Evolutionary conservation across 53 echinoderm and acorn worm genomes (phyloP), one percentile per base, ranked within the genome.

Genomic region (Echinarachnius parma): DNA sequence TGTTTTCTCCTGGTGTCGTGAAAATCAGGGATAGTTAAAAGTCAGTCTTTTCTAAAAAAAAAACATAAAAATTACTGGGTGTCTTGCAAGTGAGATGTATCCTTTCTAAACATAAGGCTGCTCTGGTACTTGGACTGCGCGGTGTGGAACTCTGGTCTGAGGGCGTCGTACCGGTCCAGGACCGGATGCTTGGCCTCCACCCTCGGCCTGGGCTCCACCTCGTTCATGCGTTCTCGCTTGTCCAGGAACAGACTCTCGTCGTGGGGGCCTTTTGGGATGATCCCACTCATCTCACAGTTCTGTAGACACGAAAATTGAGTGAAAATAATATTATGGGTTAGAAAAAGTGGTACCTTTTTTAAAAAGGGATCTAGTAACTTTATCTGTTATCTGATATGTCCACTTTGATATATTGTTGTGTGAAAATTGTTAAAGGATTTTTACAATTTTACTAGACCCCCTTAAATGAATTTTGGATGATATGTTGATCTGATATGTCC

Each of bases 61-160:
- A 16, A n/a, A 53, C 27, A 27, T 53, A 53, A 53, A 25, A 25
- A 25, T 53, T 25, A 53, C 27, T 15, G 23, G 22, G 26, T 14
- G 9, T 11, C 9, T 53, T 53, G 53, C 5, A n/a, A 25, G 0
- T 9, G 15, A 9, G 1, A 9, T 1, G 47, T 87, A 57, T 94
- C 90, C 58, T 72, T 80, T 28, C 94, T 80, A 46, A 94, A 94
- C 93, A 94, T 94, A 10, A 94, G 72, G 71, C 94, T 94, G 59
- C 94, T 94, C 53, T 94, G 94, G 53, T 94, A 94, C 45, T 94
- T 94, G 14, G 94, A 94, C 77, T 94, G 94, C 16, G 83, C 78
- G 49, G 94, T 94, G 35, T 88, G 89, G 34, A 94, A 91, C 53
- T 94, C 94, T 16, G 94, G 94, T 31, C 94, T 44, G 29, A 94